These are phyloP conservation scores for Tamias sibiricus DNA, from an alignment of 2,113 vertebrate species.

Conservation along the genomic window DNA sequence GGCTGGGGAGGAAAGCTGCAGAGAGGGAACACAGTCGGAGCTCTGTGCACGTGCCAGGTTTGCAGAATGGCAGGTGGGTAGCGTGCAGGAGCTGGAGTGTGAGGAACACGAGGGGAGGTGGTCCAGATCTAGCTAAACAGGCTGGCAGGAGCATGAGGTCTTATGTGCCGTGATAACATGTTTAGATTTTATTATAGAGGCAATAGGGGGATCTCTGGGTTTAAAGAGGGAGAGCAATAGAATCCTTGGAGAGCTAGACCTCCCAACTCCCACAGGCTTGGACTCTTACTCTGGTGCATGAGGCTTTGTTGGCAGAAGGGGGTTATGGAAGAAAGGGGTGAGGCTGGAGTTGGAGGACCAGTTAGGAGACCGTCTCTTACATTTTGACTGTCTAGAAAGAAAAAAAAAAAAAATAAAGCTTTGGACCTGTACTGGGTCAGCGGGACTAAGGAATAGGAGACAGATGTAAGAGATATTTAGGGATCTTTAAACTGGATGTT, in stretches of 20 bases:
- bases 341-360: background rate
- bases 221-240: background rate
- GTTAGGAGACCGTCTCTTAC: background rate
- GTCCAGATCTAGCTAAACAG: background rate
- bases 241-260: background rate
- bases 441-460: background rate
- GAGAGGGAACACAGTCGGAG: background rate
- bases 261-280: background rate
- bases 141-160: background rate
- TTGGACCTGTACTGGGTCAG: background rate
- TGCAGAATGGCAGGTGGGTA: accelerated
- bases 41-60: accelerated
- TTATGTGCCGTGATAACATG: background rate
- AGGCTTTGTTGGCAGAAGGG: too few relatives aligned
- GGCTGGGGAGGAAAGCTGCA: background rate
- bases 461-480: background rate
- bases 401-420: background rate
- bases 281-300: background rate
- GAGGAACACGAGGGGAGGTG: accelerated
- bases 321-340: background rate
- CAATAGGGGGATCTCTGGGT: background rate
- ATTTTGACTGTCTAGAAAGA: background rate
- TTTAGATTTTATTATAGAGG: background rate
- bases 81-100: background rate
- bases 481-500: background rate